Base-by-base conservation (phyloP, 2,113 vertebrate species). In the Gallinago jamesoni region DNA sequence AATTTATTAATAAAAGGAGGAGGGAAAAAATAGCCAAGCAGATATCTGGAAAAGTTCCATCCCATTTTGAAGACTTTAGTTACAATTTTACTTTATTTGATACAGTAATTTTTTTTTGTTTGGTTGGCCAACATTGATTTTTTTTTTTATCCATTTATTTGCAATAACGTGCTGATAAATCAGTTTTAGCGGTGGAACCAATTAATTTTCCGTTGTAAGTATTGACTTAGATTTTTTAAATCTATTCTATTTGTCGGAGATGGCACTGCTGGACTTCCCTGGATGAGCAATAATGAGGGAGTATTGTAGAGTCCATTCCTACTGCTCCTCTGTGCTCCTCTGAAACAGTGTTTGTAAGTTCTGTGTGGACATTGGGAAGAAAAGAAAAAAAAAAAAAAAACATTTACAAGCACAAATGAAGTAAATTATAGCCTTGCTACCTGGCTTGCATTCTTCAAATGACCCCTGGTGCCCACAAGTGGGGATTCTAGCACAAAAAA, bases 141-240 rank as follows among this genome's bases (percentile, higher is more conserved):
- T 69, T 62, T 62, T 84, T 80, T 59, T 31, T 1, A 87, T 81
- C 55, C 18, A 63, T 84, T 81, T 90, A 67, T 70, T 94, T 93
- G 45, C 50, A 90, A 70, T 81, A 89, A 45, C 1, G 2, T 84
- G 59, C 64, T 94, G 88, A 93, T 93, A 88, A 81, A 86, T 85
- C 88, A 74, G 31, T 63, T 92, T 93, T 80, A 87, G 37, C 33
- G 43, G 68, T 59, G 68, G 64, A 94, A 85, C 45, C 56, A 93
- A 94, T 94, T 94, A 89, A 94, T 94, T 94, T 16, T 64, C 16
- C 27, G 6, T 78, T 96, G 53, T 78, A 89, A 87, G 62, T 94
- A 96, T 84, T 94, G 73, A 91, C 73, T 87, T 70, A 60, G 73
- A 52, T 70, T 68, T 87, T 90, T 89, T 87, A 70, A 86, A 90